Evolutionary conservation across 2,888 invertebrate genomes (phyloP), one percentile per base, ranked within the genome.

Genomic region (Caenorhabditis angaria): DNA sequence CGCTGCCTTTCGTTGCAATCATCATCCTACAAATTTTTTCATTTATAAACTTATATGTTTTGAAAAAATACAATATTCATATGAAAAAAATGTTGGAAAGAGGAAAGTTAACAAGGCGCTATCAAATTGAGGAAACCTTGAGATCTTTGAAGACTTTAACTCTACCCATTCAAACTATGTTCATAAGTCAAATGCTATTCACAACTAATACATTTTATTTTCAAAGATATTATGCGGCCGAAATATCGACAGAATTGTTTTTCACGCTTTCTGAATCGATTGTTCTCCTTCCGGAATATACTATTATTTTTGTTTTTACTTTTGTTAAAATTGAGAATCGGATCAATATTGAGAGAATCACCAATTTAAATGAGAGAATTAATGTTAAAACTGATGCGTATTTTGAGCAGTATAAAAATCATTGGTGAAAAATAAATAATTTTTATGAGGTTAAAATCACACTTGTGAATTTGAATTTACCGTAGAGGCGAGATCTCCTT

Each of bases 401-500:
- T 41, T 41, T 5, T 18, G 41, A 41, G 10, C 41, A 41, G 18
- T 41, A 41, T 14, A 5, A 14, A 41, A 41, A 6, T 5, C 8
- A 41, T 41, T 41, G 41, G 41, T 41, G 41, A 41, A 41, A 18
- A 18, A 48, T 48, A 48, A 48, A 48, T 48, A 48, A 48, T 10
- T 48, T 48, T n/a, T 12, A 10, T 6, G 32, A 10, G 10, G 10
- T 18, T 8, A 54, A 27, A 27, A 8, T 54, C 24, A 54, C 54
- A 54, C 5, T 54, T 54, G 48, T 8, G 51, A 41, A 41, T n/a
- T 67, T 35, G 69, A 27, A 35, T 77, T 77, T n/a, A 80, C 77
- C 18, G 78, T 66, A 32, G 63, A 57, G 1, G 70, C 78, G 55
- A 80, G 75, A 77, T 80, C 80, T 10, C 74, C 76, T 58, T 74